phyloP scores from a whole-genome alignment of 2,797 vertebrate genomes.

The Spinibarbus caldwelli region DNA sequence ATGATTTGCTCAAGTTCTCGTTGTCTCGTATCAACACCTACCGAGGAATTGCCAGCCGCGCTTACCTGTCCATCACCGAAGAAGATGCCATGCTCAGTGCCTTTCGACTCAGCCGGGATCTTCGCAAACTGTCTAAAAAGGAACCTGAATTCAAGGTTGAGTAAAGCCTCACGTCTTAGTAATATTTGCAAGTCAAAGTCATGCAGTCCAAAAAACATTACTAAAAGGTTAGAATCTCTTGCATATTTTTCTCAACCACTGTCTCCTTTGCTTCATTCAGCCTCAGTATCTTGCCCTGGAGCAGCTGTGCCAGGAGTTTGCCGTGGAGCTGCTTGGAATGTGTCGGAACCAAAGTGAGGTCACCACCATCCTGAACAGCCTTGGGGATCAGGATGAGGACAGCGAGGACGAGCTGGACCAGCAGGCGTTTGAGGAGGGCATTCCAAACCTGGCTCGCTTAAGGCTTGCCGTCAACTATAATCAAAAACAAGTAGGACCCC shows the following conservation, averaged over 20 bases:
- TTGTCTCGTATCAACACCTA: constrained; percentile 93
- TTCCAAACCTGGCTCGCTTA: constrained; percentile 87
- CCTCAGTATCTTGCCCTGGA: constrained; percentile 88
- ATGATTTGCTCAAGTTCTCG: constrained; percentile 92
- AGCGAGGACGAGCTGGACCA: constrained; percentile 75
- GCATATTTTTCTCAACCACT: neutral
- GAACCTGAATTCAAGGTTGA: constrained; percentile 90
- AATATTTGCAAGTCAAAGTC: neutral
- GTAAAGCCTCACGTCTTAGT: neutral
- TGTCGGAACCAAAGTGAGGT: constrained; percentile 93
- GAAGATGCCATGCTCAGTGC: constrained; percentile 89
- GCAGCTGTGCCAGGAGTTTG: constrained; percentile 87
- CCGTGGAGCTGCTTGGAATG: constrained; percentile 91
- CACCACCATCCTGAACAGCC: constrained; percentile 86
- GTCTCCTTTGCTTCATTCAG: constrained; percentile 64
- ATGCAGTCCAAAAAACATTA: neutral
- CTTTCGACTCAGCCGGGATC: constrained; percentile 87
- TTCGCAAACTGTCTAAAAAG: constrained; percentile 86
- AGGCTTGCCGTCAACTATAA: constrained; percentile 88
- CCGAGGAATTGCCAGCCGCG: constrained; percentile 88
- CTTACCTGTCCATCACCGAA: constrained; percentile 86
- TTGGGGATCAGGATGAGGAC: constrained; percentile 65
- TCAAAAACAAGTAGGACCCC: constrained; percentile 83
- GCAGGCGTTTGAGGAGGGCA: constrained; percentile 89
- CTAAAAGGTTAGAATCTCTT: neutral